These are phyloP conservation scores for Eulimnadia texana DNA, from an alignment of 1,140 invertebrate genomes.

Conservation along the genomic window DNA sequence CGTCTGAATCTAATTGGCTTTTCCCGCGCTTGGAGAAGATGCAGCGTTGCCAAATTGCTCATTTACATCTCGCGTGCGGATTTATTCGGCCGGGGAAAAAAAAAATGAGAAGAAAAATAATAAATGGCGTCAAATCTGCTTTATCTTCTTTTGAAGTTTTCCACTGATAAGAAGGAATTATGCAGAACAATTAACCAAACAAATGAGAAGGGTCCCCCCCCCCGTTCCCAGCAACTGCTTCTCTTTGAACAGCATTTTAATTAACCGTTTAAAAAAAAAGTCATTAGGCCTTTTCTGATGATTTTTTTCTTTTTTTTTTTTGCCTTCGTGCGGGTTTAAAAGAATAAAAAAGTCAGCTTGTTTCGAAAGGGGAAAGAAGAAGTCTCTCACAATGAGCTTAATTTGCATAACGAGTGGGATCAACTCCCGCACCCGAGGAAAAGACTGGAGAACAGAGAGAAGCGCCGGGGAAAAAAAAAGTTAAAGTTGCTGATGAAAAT, in stretches of 20 bases:
- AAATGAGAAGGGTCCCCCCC: neutral
- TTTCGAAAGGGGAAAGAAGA: neutral
- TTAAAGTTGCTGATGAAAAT: neutral
- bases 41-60: neutral
- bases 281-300: neutral
- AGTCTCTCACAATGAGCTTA: neutral
- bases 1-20: neutral
- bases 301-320: too few relatives aligned
- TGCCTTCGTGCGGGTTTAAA: too few relatives aligned
- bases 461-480: neutral
- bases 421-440: neutral
- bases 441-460: too few relatives aligned
- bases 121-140: too few relatives aligned
- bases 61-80: neutral
- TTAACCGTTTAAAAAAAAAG: neutral
- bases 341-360: neutral
- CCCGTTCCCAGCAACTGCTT: too few relatives aligned
- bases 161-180: neutral
- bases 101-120: constrained; percentile 5
- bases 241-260: neutral
- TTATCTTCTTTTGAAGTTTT: too few relatives aligned
- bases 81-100: neutral
- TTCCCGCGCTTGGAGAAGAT: neutral
- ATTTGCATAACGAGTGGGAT: neutral
- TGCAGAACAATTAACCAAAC: neutral